phyloP scores from a whole-genome alignment of 2,797 vertebrate species.

The Syncerus caffer region DNA sequence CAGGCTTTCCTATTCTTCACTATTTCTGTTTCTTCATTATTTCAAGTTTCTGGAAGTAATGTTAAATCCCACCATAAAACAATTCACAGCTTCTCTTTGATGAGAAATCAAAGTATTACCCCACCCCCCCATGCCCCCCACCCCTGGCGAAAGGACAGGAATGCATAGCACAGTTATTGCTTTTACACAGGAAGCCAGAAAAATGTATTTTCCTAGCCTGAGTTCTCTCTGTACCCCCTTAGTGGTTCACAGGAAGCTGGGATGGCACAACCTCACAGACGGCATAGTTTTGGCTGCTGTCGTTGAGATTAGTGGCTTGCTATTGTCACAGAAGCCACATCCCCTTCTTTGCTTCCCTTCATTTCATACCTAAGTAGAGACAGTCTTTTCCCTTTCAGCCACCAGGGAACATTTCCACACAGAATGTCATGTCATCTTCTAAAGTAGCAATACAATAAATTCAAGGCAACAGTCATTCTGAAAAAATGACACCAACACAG shows the following conservation, averaged over 20 bases:
- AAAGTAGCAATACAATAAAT: constrained; percentile 8
- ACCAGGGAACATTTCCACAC: constrained; percentile 8
- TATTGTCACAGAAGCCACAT: not conserved
- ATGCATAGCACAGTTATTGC: not conserved
- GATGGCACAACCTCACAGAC: not conserved
- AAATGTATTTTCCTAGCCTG: not conserved
- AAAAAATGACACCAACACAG: not conserved
- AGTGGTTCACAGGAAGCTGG: not conserved
- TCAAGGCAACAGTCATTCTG: not conserved
- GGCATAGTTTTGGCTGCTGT: not conserved
- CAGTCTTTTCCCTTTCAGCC: not conserved
- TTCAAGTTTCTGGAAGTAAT: not conserved
- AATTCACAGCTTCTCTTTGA: not conserved
- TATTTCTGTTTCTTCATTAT: not conserved
- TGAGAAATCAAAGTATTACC: not conserved
- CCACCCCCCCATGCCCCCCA: fast-evolving
- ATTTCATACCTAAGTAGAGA: not conserved
- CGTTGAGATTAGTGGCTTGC: not conserved
- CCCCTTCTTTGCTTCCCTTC: not conserved
- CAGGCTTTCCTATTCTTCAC: not conserved
- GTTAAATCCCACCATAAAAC: not conserved
- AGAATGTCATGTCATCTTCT: constrained; percentile 2
- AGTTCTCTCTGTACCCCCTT: not conserved
- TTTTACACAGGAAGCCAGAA: not conserved
- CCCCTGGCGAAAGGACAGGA: not conserved